Conservation (phyloP, 1,140 invertebrate genomes). For the Drosophila gunungcola region DNA sequence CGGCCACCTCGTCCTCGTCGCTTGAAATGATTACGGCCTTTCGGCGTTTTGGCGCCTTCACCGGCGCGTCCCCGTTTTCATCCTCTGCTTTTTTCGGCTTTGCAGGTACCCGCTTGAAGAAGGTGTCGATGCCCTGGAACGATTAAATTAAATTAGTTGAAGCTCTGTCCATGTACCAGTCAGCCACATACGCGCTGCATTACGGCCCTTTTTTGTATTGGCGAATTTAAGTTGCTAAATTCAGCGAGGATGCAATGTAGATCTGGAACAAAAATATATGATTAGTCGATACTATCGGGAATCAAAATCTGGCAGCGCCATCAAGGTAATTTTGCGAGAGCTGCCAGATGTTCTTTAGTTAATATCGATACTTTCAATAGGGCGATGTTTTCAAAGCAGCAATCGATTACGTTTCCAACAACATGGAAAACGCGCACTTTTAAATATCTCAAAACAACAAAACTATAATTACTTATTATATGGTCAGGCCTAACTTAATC, state of each 20-base stretch:
- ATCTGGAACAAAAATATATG: not conserved
- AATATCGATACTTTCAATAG: no score
- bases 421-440: no score
- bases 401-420: no score
- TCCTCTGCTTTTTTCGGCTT: conserved; percentile 46
- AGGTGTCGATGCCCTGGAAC: conserved; percentile 61
- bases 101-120: conserved; percentile 58
- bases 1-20: conserved; percentile 68
- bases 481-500: no score
- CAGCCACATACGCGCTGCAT: conserved; percentile 68
- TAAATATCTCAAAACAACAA: no score
- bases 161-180: not conserved
- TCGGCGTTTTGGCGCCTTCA: conserved; percentile 66
- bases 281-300: no score
- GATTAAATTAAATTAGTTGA: not conserved
- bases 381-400: no score
- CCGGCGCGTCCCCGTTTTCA: conserved; percentile 35
- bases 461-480: no score
- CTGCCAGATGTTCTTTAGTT: no score
- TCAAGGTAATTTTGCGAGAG: no score
- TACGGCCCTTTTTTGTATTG: not conserved
- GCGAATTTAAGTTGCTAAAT: not conserved
- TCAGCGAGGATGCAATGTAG: not conserved
- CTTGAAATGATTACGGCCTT: conserved; percentile 74
- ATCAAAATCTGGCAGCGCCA: no score